These are phyloP conservation scores for Cynopterus brachyotis DNA, from an alignment of 2,113 vertebrate species.

Conservation along the genomic window DNA sequence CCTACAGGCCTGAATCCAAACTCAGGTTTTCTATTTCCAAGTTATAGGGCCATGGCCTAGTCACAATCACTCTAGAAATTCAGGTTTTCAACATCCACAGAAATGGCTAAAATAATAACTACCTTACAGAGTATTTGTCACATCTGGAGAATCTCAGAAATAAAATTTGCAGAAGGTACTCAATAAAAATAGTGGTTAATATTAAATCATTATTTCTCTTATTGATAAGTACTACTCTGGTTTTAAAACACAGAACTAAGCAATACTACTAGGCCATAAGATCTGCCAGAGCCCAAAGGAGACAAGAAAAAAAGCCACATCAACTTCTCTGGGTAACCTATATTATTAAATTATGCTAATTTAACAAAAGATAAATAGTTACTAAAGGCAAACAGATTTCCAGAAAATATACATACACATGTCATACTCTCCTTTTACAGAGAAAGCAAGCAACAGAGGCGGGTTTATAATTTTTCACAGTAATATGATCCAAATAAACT, in stretches of 20 bases:
- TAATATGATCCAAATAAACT: not conserved
- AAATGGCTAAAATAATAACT: not conserved
- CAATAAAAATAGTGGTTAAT: not conserved
- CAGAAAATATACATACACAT: not conserved
- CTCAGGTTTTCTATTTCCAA: not conserved
- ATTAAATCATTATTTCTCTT: not conserved
- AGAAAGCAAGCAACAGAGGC: not conserved
- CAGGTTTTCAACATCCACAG: not conserved
- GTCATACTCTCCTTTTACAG: not conserved
- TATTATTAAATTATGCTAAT: not conserved
- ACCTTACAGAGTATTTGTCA: not conserved
- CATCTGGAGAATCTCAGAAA: not conserved
- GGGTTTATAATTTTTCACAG: not conserved
- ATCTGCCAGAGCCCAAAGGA: not conserved
- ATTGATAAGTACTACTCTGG: not conserved
- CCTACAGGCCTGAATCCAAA: not conserved
- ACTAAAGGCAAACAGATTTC: not conserved
- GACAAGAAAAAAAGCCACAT: not conserved
- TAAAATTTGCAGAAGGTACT: not conserved
- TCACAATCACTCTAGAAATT: not conserved
- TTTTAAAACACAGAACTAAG: not conserved
- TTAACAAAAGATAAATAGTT: not conserved
- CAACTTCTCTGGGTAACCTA: not conserved
- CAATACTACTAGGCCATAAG: not conserved
- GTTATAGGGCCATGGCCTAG: not conserved